These are phyloP conservation scores for Auanema sp. DNA, from an alignment of 2,888 invertebrate genomes.

Conservation along the genomic window DNA sequence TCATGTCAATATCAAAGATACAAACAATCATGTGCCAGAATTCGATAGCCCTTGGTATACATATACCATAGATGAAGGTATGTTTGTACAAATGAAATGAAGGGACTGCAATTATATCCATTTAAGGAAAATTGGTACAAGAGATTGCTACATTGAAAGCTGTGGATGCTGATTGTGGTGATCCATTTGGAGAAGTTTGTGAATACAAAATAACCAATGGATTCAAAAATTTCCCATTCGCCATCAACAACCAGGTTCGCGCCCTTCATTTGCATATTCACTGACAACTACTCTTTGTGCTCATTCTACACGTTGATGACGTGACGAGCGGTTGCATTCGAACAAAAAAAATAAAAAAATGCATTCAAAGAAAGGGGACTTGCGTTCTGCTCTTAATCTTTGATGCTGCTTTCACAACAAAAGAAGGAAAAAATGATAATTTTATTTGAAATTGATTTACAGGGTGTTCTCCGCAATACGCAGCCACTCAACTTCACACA, in stretches of 20 bases:
- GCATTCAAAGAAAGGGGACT: constrained; percentile 1
- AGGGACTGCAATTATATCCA: too few species aligned
- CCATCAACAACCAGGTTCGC: constrained; percentile 49
- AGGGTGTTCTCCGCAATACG: constrained; percentile 79
- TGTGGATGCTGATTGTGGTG: constrained; percentile 90
- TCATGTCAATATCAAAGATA: constrained; percentile 83
- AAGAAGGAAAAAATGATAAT: background rate
- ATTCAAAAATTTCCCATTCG: constrained; percentile 58
- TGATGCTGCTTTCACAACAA: background rate
- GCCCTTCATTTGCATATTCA: background rate
- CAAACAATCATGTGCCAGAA: constrained; percentile 90
- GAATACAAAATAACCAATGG: constrained; percentile 86
- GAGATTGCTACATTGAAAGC: constrained; percentile 89
- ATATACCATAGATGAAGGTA: constrained; percentile 84
- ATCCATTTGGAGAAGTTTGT: constrained; percentile 90
- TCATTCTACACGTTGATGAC: background rate
- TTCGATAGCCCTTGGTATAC: constrained; percentile 89
- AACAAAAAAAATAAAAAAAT: background rate
- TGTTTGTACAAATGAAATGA: too few species aligned
- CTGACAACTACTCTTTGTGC: background rate
- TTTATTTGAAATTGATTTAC: constrained; percentile 13
- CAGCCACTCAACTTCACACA: constrained; percentile 88
- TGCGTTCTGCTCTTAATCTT: background rate
- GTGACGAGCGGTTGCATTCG: background rate
- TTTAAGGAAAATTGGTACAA: constrained; percentile 73